A percentile compares a stretch with the other conserved stretches of the same genome.
phyloP scores from a whole-genome alignment of 2,113 vertebrate genomes.

The Nansenia antarctica region DNA sequence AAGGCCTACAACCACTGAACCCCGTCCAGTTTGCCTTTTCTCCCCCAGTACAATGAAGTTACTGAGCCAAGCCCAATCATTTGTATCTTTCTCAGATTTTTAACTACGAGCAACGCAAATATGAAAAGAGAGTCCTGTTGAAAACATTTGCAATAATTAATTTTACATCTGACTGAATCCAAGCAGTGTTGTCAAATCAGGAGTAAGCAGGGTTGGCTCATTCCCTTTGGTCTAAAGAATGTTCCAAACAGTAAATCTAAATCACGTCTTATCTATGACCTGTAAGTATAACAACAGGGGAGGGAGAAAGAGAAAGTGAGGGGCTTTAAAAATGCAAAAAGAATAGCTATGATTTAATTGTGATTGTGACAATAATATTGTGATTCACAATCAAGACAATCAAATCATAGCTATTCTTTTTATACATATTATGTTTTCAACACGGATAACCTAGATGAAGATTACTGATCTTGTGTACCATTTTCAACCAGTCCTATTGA shows the following conservation, averaged over 20 bases:
- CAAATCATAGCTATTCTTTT: too few species aligned
- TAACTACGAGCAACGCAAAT: conserved; percentile 70
- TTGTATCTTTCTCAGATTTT: conserved; percentile 74
- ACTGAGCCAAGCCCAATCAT: conserved; percentile 73
- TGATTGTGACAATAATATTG: too few species aligned
- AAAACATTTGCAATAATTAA: conserved; percentile 75
- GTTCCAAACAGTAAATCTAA: conserved; percentile 52
- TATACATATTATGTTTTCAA: too few species aligned
- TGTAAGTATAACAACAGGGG: conserved; percentile 62
- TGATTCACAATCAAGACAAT: too few species aligned
- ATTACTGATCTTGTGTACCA: conserved; percentile 45
- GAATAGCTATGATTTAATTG: too few species aligned
- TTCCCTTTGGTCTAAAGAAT: conserved; percentile 71
- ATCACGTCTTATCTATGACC: conserved; percentile 64
- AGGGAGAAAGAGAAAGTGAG: conserved; percentile 19
- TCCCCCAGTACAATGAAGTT: conserved; percentile 71
- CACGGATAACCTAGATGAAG: conserved; percentile 9
- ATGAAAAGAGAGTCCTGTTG: conserved; percentile 66
- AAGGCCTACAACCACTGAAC: conserved; percentile 72
- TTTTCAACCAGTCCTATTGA: conserved; percentile 49
- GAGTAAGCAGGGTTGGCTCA: conserved; percentile 72
- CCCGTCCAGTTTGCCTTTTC: conserved; percentile 66
- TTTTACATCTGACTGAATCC: conserved; percentile 76
- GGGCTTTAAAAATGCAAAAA: conserved; percentile 28
- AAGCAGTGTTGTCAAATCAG: conserved; percentile 72